Base-by-base conservation (phyloP, 2,113 vertebrate species). In the Chaenogobius annularis region DNA sequence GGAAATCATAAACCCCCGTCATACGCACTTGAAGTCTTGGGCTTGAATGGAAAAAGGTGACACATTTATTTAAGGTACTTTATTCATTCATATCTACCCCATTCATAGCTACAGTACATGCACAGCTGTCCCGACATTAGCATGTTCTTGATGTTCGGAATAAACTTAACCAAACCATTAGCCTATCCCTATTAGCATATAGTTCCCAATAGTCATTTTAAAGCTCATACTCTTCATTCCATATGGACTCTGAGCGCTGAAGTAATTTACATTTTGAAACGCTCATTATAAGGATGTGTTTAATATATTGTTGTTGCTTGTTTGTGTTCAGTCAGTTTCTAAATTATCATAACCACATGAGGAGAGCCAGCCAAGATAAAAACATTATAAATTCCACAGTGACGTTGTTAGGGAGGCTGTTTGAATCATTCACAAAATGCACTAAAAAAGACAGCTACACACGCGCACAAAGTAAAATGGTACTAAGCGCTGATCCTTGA, bases 241-340 rank as follows among this genome's bases (percentile, higher is more conserved):
- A 40, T 63, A 11, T 1, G 37, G 35, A 20, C 17, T 26, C 48
- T 50, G 48, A 31, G 26, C 35, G n/a, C 35, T n/a, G 61, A 40
- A 43, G 61, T n/a, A 22, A 11, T 13, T 46, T n/a, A 1, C 14
- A 22, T 37, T 31, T 63, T 63, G 1, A 43, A 43, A 63, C 19
- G 19, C 2, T 61, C 58, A 31, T 61, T 35, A 35, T 35, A 35
- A 10, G 4, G 26, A 23, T 17, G 22, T 23, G 56, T 40, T 64
- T 31, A 0, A 0, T 0, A n/a, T 8, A 31, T 8, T 44, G 68
- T 44, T 69, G 58, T 72, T 58, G 26, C 1, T 69, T 40, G 73
- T 73, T 31, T 47, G 70, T 56, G 46, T 40, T 73, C 73, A 86
- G 70, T 73, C 71, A 79, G 58, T 83, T 81, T 84, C 75, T 64